phyloP scores from a whole-genome alignment of 1,140 invertebrate species.

The Musca vetustissima region DNA sequence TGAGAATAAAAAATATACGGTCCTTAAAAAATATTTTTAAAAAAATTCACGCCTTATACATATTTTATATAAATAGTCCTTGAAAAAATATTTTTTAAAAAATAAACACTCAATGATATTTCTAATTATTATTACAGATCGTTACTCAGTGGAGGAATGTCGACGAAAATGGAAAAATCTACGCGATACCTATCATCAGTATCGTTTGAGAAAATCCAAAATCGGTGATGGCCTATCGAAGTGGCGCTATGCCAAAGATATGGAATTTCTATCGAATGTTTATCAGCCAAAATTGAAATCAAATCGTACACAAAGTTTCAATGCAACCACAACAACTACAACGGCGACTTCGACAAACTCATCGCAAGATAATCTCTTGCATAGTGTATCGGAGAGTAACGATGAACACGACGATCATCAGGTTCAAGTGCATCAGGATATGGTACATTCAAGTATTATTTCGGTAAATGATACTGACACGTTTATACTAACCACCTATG shows the following conservation, averaged over 20 bases:
- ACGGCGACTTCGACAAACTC: no score
- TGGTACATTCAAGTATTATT: slow-evolving; percentile 20
- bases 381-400: slow-evolving; percentile 8
- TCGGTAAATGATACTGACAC: slow-evolving; percentile 48
- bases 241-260: slow-evolving; percentile 50
- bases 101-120: not conserved
- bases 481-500: slow-evolving; percentile 48
- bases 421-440: slow-evolving; percentile 26
- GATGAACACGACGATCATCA: slow-evolving; percentile 27
- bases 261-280: slow-evolving; percentile 48
- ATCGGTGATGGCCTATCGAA: slow-evolving; percentile 49
- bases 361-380: slow-evolving; percentile 2
- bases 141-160: slow-evolving; percentile 51
- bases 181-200: slow-evolving; percentile 51
- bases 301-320: slow-evolving; percentile 35
- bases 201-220: slow-evolving; percentile 50
- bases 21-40: no score
- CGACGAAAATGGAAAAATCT: slow-evolving; percentile 53
- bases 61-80: no score
- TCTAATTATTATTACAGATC: slow-evolving; percentile 31
- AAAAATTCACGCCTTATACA: not conserved
- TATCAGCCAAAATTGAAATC: slow-evolving; percentile 52
- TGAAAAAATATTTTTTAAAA: not conserved
- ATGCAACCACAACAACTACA: not conserved
- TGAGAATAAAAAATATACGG: no score